Evolutionary conservation across 1,140 invertebrate species (phyloP).

Genomic region (Aphaenogaster ashmeadi): DNA sequence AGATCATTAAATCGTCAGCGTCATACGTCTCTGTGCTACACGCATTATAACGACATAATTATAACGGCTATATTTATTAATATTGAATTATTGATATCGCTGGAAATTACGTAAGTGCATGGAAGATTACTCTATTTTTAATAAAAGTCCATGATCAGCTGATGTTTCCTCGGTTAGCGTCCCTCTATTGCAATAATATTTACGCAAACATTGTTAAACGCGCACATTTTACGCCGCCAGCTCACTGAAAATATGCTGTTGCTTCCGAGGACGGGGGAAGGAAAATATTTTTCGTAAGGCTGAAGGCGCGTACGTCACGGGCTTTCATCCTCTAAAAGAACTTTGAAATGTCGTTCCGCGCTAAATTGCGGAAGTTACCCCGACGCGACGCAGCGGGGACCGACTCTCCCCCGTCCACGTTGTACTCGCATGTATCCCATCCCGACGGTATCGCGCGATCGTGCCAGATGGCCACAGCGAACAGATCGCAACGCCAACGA

Average conservation of each 20-base stretch:
- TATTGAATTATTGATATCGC: not conserved
- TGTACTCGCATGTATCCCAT: not conserved
- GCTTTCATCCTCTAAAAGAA: slow-evolving; percentile 51
- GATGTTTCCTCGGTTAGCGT: not conserved
- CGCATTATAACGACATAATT: slow-evolving; percentile 44
- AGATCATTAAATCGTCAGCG: slow-evolving; percentile 67
- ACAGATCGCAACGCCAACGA: slow-evolving; percentile 27
- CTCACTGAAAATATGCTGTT: slow-evolving; percentile 17
- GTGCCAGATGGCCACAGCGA: slow-evolving; percentile 41
- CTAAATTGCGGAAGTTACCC: slow-evolving; percentile 54
- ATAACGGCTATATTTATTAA: not conserved
- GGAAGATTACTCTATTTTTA: slow-evolving; percentile 39
- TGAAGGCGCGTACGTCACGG: not conserved
- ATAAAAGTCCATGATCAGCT: slow-evolving; percentile 27
- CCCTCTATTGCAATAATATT: slow-evolving; percentile 22
- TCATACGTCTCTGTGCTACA: slow-evolving; percentile 69
- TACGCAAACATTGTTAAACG: slow-evolving; percentile 8
- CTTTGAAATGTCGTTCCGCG: slow-evolving; percentile 40
- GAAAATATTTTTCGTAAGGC: slow-evolving; percentile 43
- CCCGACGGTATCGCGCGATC: slow-evolving; percentile 6
- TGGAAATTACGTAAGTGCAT: slow-evolving; percentile 7
- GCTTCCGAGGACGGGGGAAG: not conserved
- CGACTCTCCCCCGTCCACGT: not conserved
- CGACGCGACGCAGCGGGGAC: not conserved
- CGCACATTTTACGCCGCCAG: not conserved